These are phyloP conservation scores for Saimiri boliviensis DNA, from an alignment of 2,113 vertebrate species.

Conservation along the genomic window DNA sequence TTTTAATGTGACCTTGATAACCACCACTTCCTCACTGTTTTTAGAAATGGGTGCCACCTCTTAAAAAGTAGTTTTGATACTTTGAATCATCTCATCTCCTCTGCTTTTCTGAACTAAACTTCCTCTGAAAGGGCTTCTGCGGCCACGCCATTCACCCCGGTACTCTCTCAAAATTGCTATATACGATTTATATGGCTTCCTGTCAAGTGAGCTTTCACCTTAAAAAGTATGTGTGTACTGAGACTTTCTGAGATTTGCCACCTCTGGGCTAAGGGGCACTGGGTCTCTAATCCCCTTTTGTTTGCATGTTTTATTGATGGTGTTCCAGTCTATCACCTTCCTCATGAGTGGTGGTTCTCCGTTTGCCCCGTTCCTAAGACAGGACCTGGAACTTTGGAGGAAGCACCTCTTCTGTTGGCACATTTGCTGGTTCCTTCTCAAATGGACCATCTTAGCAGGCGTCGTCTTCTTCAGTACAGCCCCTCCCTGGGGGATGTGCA, in stretches of 20 bases:
- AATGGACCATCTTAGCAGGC: rapidly evolving
- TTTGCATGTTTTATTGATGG: neutral
- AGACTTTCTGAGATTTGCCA: neutral
- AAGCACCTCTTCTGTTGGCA: too few species aligned
- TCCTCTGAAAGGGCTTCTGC: neutral
- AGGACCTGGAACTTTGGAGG: neutral
- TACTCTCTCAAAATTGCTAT: neutral
- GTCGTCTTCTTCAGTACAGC: rapidly evolving
- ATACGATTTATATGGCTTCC: neutral
- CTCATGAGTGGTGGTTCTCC: rapidly evolving
- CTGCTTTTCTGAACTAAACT: neutral
- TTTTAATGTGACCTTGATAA: neutral
- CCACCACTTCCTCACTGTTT: neutral
- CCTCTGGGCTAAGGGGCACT: neutral
- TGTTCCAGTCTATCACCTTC: neutral
- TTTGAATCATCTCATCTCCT: neutral
- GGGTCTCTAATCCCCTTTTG: neutral
- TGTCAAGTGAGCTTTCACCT: neutral
- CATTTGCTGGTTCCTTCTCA: neutral
- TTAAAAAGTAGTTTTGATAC: neutral
- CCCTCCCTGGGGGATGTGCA: neutral
- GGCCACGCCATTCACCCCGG: rapidly evolving
- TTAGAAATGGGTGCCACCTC: neutral
- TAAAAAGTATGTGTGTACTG: rapidly evolving
- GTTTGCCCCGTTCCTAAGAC: rapidly evolving